Evolutionary conservation across 37 sponge, comb jelly and placozoan species (phyloP).

Genomic region (Mnemiopsis leidyi): DNA sequence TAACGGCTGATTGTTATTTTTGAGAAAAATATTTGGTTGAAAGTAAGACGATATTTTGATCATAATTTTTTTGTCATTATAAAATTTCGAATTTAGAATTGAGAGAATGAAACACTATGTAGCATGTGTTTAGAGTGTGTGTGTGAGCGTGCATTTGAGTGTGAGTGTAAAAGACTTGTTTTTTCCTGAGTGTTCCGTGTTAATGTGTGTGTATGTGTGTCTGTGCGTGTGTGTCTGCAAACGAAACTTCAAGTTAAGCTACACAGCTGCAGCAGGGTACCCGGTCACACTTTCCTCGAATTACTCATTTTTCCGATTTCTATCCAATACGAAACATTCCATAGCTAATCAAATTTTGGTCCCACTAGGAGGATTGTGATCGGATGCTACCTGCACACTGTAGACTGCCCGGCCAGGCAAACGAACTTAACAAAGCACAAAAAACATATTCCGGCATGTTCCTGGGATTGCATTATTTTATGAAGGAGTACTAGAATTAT

Average conservation of each 20-base stretch:
- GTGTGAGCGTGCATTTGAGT: background rate
- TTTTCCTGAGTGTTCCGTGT: background rate
- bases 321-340: background rate
- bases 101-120: background rate
- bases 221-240: slow-evolving; percentile 24
- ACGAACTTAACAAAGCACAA: background rate
- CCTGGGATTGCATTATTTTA: background rate
- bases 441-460: background rate
- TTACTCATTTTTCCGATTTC: background rate
- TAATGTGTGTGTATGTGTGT: too few species aligned
- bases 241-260: background rate
- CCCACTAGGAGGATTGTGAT: background rate
- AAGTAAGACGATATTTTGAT: background rate
- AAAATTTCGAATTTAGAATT: background rate
- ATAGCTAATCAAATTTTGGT: background rate
- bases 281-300: background rate
- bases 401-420: background rate
- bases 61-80: background rate
- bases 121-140: background rate
- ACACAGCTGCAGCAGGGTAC: background rate
- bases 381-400: background rate
- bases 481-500: background rate
- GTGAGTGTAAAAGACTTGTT: background rate
- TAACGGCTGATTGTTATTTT: background rate
- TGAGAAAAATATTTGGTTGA: slow-evolving; percentile 30